Conservation (phyloP, 2,888 invertebrate genomes). For the Pseudococcus viburni region DNA sequence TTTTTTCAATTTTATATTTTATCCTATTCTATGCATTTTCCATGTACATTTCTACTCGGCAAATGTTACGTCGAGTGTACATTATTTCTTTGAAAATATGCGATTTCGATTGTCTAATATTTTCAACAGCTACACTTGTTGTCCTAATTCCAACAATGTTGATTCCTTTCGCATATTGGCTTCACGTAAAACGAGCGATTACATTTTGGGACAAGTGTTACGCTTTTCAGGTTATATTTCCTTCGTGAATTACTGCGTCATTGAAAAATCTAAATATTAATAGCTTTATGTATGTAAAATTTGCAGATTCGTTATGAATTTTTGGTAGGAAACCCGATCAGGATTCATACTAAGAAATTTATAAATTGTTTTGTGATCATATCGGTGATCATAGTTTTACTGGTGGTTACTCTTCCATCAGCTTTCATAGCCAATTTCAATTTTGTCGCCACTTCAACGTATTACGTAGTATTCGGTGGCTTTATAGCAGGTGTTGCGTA, state of each 20-base stretch:
- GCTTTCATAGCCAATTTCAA: slow-evolving; percentile 30
- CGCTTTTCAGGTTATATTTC: not conserved
- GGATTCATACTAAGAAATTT: not conserved
- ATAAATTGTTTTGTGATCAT: slow-evolving; percentile 9
- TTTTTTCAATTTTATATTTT: not conserved
- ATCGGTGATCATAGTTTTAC: not conserved
- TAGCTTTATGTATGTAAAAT: not conserved
- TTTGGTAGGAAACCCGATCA: not conserved
- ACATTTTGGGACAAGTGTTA: slow-evolving; percentile 28
- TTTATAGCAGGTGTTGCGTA: slow-evolving; percentile 37
- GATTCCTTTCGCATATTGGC: slow-evolving; percentile 34
- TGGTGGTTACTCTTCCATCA: slow-evolving; percentile 12
- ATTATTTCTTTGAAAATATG: slow-evolving; percentile 15
- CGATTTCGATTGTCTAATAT: slow-evolving; percentile 39
- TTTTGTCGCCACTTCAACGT: not conserved
- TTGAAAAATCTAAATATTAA: too few species aligned
- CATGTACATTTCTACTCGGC: slow-evolving; percentile 1
- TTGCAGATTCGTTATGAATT: slow-evolving; percentile 40
- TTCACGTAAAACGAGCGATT: not conserved
- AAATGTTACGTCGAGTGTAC: not conserved
- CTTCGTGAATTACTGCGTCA: too few species aligned
- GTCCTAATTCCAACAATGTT: slow-evolving; percentile 31
- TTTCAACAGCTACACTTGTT: not conserved
- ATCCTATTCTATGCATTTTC: slow-evolving; percentile 15
- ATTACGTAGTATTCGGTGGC: slow-evolving; percentile 3